phyloP scores from a whole-genome alignment of 1,140 invertebrate genomes.

The Philopotamus ludificatus region DNA sequence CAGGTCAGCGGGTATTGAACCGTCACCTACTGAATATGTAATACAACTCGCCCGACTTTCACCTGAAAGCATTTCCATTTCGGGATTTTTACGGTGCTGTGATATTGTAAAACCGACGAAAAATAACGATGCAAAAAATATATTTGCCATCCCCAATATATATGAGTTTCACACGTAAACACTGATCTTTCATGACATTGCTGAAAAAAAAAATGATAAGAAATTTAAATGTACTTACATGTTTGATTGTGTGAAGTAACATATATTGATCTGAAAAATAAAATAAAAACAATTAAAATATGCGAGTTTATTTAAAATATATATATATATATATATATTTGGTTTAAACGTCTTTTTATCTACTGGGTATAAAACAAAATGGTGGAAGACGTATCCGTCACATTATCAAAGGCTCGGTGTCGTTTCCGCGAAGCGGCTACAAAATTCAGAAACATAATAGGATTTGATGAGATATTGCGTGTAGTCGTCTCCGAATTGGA shows the following conservation, averaged over 20 bases:
- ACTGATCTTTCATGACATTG: too few relatives aligned
- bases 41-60: slow-evolving; percentile 9
- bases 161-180: slow-evolving; percentile 13
- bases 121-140: slow-evolving; percentile 13
- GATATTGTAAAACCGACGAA: slow-evolving; percentile 7
- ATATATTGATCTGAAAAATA: too few relatives aligned
- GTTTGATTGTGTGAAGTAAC: too few relatives aligned
- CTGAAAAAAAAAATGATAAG: not conserved
- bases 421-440: slow-evolving; percentile 3
- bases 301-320: not conserved
- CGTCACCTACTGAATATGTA: not conserved
- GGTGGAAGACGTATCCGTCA: not conserved
- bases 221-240: not conserved
- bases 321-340: too few relatives aligned
- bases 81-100: slow-evolving; percentile 3
- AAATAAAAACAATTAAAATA: not conserved
- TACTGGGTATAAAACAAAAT: not conserved
- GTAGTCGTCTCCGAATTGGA: slow-evolving; percentile 18
- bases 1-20: not conserved
- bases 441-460: slow-evolving; percentile 19
- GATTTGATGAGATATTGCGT: slow-evolving; percentile 24
- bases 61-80: slow-evolving; percentile 18
- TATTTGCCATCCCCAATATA: too few relatives aligned
- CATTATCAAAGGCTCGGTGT: not conserved
- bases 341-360: too few relatives aligned